Evolutionary conservation across 2,797 vertebrate species (phyloP), one percentile per base, ranked within the genome.

Genomic region (Siniperca scherzeri): DNA sequence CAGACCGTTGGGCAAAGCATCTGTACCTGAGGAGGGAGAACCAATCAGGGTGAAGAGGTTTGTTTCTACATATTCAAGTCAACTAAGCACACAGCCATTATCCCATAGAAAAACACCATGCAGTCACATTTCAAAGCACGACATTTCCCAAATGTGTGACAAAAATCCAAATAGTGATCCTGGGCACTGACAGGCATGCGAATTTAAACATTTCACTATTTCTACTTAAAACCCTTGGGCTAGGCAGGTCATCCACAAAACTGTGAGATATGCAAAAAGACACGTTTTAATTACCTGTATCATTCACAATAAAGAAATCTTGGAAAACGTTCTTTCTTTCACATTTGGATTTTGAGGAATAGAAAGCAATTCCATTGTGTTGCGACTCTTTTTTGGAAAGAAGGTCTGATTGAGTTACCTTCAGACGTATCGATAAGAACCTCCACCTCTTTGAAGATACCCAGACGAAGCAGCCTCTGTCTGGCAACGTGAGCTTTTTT

Each of bases 391-490:
- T 21, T 52, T 13, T 33, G 25, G 5, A 19, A 12, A 52, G 44
- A 25, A 52, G 22, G 59, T 27, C 19, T 25, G 53, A 33, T 30
- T 11, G 21, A 16, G 13, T 27, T 93, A 99, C 98, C 98, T 87
- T 98, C 97, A 81, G 97, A 97, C 0, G 97, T 97, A 57, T 99
- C 98, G 4, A 99, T 99, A 59, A 99, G 94, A 64, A 99, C 98
- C 22, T 99, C 98, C 70, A 99, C 98, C 3, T 99, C 97, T 52
- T 97, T 96, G 55, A 99, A 99, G 80, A 99, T 96, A 3, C 98
- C 98, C 0, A 99, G 93, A 2, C 97, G 97, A 7, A 99, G 97
- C 83, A 99, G 86, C 79, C 89, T 98, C 83, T 97, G 97, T 40
- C 98, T 96, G 82, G 98, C 97, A 7, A 98, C 92, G 0, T 99